Percentiles rank a stretch among this genome's conserved stretches.
phyloP scores from a whole-genome alignment of 2,888 invertebrate genomes.

The Dryadula phaetusa region DNA sequence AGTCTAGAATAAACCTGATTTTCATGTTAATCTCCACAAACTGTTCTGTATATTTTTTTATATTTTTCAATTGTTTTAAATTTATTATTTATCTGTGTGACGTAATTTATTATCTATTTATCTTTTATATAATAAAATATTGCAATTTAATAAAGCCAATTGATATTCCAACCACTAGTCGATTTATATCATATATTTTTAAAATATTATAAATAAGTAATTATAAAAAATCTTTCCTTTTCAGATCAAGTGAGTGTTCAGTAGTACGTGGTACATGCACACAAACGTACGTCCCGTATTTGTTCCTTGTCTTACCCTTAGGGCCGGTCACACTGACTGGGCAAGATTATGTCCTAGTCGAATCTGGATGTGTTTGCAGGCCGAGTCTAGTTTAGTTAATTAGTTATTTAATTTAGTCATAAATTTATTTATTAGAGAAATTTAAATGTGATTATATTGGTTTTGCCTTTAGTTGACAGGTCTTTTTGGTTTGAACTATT shows the following conservation, averaged over 20 bases:
- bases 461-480: neutral
- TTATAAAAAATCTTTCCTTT: conserved; percentile 51
- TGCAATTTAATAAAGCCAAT: too few relatives aligned
- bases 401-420: conserved; percentile 8
- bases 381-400: conserved; percentile 60
- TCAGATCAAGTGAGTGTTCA: conserved; percentile 94
- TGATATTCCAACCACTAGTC: too few relatives aligned
- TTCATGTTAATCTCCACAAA: too few relatives aligned
- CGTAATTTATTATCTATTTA: too few relatives aligned
- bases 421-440: conserved; percentile 18
- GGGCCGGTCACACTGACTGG: conserved; percentile 96
- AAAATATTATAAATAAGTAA: too few relatives aligned
- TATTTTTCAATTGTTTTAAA: too few relatives aligned
- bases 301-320: conserved; percentile 95
- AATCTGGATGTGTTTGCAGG: conserved; percentile 96
- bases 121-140: too few relatives aligned
- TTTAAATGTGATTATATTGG: conserved; percentile 19
- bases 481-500: neutral
- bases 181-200: too few relatives aligned
- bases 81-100: too few relatives aligned
- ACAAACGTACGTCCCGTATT: conserved; percentile 95
- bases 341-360: conserved; percentile 97
- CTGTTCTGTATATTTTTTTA: too few relatives aligned
- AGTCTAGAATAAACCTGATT: too few relatives aligned
- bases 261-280: conserved; percentile 95